Evolutionary conservation across 2,888 invertebrate genomes (phyloP), one percentile per base, ranked within the genome.

Genomic region (Conchocele bisecta): DNA sequence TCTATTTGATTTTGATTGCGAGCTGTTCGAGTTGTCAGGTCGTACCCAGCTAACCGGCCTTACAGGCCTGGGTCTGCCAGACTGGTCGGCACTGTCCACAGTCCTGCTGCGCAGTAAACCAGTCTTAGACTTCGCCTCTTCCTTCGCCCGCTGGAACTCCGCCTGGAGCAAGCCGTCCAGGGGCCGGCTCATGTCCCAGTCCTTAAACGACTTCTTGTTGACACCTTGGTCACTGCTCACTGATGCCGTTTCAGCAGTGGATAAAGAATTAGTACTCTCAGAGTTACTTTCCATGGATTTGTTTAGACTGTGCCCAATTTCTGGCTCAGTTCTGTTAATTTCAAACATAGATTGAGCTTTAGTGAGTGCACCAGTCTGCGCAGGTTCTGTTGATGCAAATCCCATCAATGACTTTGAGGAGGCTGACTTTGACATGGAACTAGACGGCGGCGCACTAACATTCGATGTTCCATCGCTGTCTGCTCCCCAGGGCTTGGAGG

Each of bases 131-230:
- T n/a, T n/a, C n/a, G n/a, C n/a, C n/a, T n/a, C n/a, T n/a, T n/a
- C n/a, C n/a, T n/a, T n/a, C 15, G 83, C 81, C 53, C 64, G 75
- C 6, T 50, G 65, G 41, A 85, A 51, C 68, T 86, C 79, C 46
- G 41, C 64, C 22, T 77, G 53, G 5, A 85, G 66, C 11, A 83
- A 53, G 24, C 66, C 75, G 63, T 84, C 82, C 26, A 86, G 50
- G 9, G 79, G 77, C 48, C 75, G 68, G 13, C 61, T 50, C 17
- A 71, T 35, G 29, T 78, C 76, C 59, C 77, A 73, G 35, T 72
- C 68, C 28, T 74, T 61, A 67, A 82, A 80, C 20, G 68, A 53
- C 57, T 75, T 77, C 44, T 63, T 72, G 28, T 57, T 42, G 11
- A 51, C 57, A 22, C n/a, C 28, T 20, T 42, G 46, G 37, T 69